Evolutionary conservation across 2,888 invertebrate species (phyloP).

Genomic region (Bembecia ichneumoniformis): DNA sequence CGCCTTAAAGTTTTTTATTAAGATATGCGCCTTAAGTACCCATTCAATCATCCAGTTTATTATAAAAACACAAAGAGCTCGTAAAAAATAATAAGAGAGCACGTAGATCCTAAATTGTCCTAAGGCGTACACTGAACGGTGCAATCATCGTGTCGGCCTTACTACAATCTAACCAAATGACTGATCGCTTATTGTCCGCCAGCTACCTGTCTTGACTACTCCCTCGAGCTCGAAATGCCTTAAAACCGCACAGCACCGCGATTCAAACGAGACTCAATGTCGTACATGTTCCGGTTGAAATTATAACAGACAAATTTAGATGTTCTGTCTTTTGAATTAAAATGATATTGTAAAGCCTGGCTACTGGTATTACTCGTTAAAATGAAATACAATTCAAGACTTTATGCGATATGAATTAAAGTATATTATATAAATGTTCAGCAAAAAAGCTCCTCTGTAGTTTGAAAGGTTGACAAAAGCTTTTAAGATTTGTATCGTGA

Average conservation of each 20-base stretch:
- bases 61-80: too few species aligned
- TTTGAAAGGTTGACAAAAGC: slow-evolving; percentile 2
- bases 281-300: too few species aligned
- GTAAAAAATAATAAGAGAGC: slow-evolving; percentile 9
- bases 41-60: too few species aligned
- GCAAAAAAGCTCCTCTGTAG: background rate
- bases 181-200: slow-evolving; percentile 64
- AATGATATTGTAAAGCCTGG: slow-evolving; percentile 8
- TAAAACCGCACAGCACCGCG: too few species aligned
- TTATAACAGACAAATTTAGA: too few species aligned
- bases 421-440: too few species aligned
- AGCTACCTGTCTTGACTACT: slow-evolving; percentile 59
- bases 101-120: slow-evolving; percentile 42
- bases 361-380: slow-evolving; percentile 28
- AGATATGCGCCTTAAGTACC: too few species aligned
- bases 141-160: slow-evolving; percentile 43
- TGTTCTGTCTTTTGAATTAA: too few species aligned
- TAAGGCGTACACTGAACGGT: slow-evolving; percentile 35
- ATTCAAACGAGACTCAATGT: too few species aligned
- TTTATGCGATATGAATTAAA: too few species aligned
- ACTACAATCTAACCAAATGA: slow-evolving; percentile 53
- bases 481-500: slow-evolving; percentile 1
- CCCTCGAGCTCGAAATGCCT: background rate
- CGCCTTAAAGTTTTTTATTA: too few species aligned
- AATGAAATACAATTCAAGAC: too few species aligned